Evolutionary conservation across 2,888 invertebrate species (phyloP).

Genomic region (Candidula unifasciata): DNA sequence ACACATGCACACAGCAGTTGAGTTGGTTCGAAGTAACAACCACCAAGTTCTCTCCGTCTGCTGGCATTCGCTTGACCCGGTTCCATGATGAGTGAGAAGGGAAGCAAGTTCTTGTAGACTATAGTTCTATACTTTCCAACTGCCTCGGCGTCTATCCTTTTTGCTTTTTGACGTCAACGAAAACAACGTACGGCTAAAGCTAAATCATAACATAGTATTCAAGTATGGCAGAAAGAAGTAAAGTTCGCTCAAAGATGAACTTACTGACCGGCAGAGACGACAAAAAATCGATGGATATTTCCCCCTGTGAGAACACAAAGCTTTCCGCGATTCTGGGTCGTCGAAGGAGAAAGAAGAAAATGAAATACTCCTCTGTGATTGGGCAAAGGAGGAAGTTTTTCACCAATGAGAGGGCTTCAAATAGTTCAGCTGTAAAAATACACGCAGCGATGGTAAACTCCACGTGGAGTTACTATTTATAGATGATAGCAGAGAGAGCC

Average conservation of each 20-base stretch:
- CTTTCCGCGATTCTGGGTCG: constrained; percentile 29
- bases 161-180: no score
- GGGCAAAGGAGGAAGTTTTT: background rate
- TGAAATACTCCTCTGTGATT: constrained; percentile 10
- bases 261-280: constrained; percentile 15
- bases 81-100: background rate
- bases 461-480: constrained; percentile 42
- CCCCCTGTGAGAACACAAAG: constrained; percentile 33
- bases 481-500: background rate
- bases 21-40: background rate
- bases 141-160: no score
- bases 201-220: background rate
- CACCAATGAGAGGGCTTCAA: constrained; percentile 11
- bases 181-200: no score
- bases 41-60: background rate
- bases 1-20: background rate
- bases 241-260: constrained; percentile 11
- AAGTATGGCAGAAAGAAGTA: background rate
- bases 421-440: background rate
- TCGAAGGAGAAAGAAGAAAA: constrained; percentile 14
- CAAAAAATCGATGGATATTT: constrained; percentile 15
- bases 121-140: no score
- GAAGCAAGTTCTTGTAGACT: background rate
- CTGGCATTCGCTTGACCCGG: constrained; percentile 24
- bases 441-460: background rate